Conservation (phyloP, 1,140 invertebrate genomes). For the Rhysida immarginata region DNA sequence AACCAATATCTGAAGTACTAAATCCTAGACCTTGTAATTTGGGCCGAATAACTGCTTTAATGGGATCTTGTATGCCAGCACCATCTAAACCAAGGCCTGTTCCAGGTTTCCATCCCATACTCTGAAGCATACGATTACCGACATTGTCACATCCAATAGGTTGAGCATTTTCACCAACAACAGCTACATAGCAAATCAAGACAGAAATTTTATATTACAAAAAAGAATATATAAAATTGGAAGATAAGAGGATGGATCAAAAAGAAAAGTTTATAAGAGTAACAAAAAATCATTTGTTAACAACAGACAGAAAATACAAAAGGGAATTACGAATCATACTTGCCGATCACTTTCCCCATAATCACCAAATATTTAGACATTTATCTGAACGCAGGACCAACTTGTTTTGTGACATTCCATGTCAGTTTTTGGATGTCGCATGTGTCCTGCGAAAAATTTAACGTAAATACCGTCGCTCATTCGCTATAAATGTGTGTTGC, state of each 20-base stretch:
- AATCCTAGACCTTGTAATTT: slow-evolving; percentile 11
- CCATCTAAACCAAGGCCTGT: slow-evolving; percentile 23
- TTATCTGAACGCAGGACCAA: too few relatives aligned
- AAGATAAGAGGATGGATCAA: too few relatives aligned
- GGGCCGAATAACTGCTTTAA: slow-evolving; percentile 15
- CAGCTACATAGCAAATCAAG: slow-evolving; percentile 12
- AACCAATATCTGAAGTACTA: too few relatives aligned
- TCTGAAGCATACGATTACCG: slow-evolving; percentile 25
- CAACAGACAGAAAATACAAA: too few relatives aligned
- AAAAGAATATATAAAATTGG: background rate
- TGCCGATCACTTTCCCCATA: too few relatives aligned
- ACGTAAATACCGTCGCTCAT: too few relatives aligned
- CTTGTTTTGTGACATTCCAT: too few relatives aligned
- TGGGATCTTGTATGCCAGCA: slow-evolving; percentile 22
- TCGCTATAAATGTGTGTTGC: too few relatives aligned
- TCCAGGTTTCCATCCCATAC: slow-evolving; percentile 29
- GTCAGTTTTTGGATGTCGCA: too few relatives aligned
- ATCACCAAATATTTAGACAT: too few relatives aligned
- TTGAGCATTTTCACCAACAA: slow-evolving; percentile 17
- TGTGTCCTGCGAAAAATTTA: too few relatives aligned
- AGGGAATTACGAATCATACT: too few relatives aligned
- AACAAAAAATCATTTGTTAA: background rate
- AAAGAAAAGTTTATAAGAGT: background rate
- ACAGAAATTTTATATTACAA: background rate
- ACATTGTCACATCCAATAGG: slow-evolving; percentile 27